Conservation (phyloP, 2,888 invertebrate genomes). For the Hemithea aestivaria region DNA sequence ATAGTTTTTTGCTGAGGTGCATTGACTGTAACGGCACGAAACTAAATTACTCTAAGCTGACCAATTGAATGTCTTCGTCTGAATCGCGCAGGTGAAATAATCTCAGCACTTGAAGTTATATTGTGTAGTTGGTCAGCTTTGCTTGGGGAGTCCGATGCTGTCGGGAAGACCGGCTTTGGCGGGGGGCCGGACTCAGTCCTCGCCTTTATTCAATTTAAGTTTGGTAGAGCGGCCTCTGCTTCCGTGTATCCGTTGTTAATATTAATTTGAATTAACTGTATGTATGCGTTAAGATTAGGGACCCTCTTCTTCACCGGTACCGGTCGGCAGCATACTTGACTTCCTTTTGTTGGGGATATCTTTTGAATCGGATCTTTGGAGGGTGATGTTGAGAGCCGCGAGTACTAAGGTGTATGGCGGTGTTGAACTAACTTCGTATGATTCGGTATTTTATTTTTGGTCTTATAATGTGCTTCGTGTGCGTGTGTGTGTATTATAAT, state of each 20-base stretch:
- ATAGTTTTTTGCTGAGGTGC: constrained; percentile 55
- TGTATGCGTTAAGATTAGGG: constrained; percentile 79
- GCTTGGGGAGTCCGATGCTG: constrained; percentile 76
- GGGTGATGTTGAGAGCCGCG: too few relatives aligned
- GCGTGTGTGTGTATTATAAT: too few relatives aligned
- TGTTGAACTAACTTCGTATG: too few relatives aligned
- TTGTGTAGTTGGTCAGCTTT: neutral
- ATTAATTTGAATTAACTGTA: constrained; percentile 76
- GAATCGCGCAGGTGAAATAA: constrained; percentile 57
- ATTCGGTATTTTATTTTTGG: too few relatives aligned
- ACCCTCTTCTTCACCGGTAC: constrained; percentile 71
- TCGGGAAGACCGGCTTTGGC: constrained; percentile 71
- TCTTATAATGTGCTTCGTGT: too few relatives aligned
- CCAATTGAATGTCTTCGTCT: constrained; percentile 52
- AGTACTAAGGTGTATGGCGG: too few relatives aligned
- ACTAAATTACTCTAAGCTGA: constrained; percentile 35
- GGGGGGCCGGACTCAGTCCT: constrained; percentile 75
- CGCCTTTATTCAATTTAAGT: constrained; percentile 56
- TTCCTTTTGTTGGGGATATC: constrained; percentile 60
- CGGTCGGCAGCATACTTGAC: constrained; percentile 75
- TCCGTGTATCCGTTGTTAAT: constrained; percentile 77
- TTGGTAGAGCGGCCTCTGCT: constrained; percentile 74
- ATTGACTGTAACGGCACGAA: constrained; percentile 65
- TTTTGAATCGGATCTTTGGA: neutral
- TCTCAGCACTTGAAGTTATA: constrained; percentile 38